phyloP scores from a whole-genome alignment of 2,797 vertebrate species.

The Sphenopsis melanotis region DNA sequence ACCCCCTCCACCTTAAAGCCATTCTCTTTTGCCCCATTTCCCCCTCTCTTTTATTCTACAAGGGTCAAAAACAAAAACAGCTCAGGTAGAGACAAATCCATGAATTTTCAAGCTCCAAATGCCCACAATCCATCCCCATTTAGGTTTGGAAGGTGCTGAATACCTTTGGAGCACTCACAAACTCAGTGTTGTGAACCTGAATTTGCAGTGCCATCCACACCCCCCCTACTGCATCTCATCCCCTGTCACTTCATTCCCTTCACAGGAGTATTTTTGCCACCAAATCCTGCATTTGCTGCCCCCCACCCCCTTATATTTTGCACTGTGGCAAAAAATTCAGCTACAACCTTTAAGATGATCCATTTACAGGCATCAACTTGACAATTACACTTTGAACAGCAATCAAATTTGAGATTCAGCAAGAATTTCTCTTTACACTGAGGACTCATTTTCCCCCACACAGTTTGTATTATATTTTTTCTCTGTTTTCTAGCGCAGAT shows the following conservation, averaged over 20 bases:
- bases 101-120: not conserved
- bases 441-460: not conserved
- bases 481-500: not conserved
- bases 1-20: not conserved
- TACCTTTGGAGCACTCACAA: not conserved
- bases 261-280: not conserved
- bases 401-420: not conserved
- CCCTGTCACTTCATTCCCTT: not conserved
- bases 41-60: too few species aligned
- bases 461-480: not conserved
- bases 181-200: not conserved
- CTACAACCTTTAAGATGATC: not conserved
- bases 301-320: fast-evolving
- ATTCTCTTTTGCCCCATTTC: not conserved
- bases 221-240: not conserved
- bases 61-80: not conserved
- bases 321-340: not conserved
- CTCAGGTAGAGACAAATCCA: not conserved
- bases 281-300: not conserved
- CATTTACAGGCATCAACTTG: not conserved
- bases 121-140: not conserved
- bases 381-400: not conserved
- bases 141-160: not conserved
- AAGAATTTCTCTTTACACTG: not conserved
- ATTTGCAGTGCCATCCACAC: not conserved